phyloP scores from a whole-genome alignment of 2,888 invertebrate genomes.

The Sarcophaga caerulescens region DNA sequence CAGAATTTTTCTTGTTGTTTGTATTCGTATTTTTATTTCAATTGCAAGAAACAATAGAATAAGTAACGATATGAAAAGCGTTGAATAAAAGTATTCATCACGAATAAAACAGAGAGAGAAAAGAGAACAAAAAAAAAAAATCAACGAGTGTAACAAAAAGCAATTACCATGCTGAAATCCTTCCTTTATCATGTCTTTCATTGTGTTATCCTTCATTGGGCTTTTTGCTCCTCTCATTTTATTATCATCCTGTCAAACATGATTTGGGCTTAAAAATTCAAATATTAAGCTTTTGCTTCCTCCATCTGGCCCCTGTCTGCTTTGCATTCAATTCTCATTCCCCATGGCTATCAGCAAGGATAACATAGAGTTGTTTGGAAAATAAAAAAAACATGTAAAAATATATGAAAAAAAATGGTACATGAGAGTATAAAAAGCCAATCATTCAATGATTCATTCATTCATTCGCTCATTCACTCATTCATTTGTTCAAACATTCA shows the following conservation, averaged over 20 bases:
- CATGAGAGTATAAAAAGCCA: conserved; percentile 16
- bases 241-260: conserved; percentile 46
- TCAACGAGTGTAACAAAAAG: not conserved
- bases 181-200: conserved; percentile 39
- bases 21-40: no score
- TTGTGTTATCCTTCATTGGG: conserved; percentile 19
- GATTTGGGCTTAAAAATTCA: conserved; percentile 39
- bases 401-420: not conserved
- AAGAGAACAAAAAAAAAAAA: not conserved
- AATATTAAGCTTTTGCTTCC: conserved; percentile 34
- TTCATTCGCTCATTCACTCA: not conserved
- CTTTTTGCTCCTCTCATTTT: not conserved
- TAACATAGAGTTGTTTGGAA: not conserved
- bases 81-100: no score
- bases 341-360: not conserved
- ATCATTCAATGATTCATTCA: not conserved
- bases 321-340: not conserved
- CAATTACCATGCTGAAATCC: conserved; percentile 29
- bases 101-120: not conserved
- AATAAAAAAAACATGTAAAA: not conserved
- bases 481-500: no score
- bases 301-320: not conserved
- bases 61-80: no score
- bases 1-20: no score
- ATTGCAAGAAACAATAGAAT: no score